Conservation (phyloP, 1,140 invertebrate species). For the Macrotrachela quadricornifera region DNA sequence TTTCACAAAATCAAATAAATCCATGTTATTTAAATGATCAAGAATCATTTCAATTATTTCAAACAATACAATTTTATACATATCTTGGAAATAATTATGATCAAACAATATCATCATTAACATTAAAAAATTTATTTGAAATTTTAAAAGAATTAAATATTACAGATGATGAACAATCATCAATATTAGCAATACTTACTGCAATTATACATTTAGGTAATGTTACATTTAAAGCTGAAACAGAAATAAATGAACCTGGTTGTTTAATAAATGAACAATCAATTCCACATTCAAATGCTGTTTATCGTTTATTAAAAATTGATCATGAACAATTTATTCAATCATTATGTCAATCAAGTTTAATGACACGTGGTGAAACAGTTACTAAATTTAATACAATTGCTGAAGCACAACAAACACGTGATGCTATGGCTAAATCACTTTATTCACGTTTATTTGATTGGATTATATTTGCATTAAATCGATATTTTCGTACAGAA, state of each 20-base stretch:
- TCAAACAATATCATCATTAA: too few species aligned
- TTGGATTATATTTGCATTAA: conserved; percentile 81
- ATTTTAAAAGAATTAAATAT: too few species aligned
- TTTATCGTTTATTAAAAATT: conserved; percentile 40
- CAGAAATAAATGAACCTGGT: too few species aligned
- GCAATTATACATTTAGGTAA: conserved; percentile 81
- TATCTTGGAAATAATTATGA: too few species aligned
- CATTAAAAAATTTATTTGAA: too few species aligned
- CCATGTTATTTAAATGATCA: too few species aligned
- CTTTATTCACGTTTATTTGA: conserved; percentile 46
- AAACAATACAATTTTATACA: too few species aligned
- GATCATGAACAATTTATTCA: conserved; percentile 17
- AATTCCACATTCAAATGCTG: too few species aligned
- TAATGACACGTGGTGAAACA: conserved; percentile 57
- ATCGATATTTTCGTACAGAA: conserved; percentile 24
- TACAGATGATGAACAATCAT: too few species aligned
- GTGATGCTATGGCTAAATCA: conserved; percentile 92
- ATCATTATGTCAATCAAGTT: conserved; percentile 62
- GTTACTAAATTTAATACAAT: conserved; percentile 53
- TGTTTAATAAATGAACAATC: too few species aligned
- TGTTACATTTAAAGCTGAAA: conserved; percentile 48
- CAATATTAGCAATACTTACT: conserved; percentile 41
- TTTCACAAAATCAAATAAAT: conserved; percentile 59
- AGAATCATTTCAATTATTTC: too few species aligned
- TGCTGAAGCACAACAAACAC: conserved; percentile 56